Percentiles rank a stretch among this genome's conserved stretches.
Evolutionary conservation across 2,113 vertebrate species (phyloP).

Genomic region (Hippocampus abdominalis): DNA sequence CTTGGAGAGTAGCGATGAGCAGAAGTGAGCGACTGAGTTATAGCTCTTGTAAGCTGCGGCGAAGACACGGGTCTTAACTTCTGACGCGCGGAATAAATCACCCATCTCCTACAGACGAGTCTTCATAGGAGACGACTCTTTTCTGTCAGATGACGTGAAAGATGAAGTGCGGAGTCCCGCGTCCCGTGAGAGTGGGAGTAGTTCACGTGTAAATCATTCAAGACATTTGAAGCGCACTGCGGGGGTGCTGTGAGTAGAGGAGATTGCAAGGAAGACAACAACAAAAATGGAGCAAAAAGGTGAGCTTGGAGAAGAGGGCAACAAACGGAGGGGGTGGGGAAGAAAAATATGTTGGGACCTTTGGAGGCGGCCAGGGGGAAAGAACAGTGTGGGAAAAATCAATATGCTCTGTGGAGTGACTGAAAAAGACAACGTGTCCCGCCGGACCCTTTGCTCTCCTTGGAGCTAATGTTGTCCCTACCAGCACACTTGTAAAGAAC

Average conservation of each 20-base stretch:
- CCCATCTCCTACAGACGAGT: slow-evolving; percentile 32
- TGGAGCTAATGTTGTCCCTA: slow-evolving; percentile 40
- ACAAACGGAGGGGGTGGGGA: slow-evolving; percentile 18
- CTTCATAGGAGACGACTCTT: slow-evolving; percentile 27
- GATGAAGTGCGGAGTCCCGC: slow-evolving; percentile 23
- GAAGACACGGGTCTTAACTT: slow-evolving; percentile 41
- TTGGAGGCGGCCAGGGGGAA: slow-evolving; percentile 26
- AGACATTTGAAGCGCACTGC: slow-evolving; percentile 1
- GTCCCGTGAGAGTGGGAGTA: slow-evolving; percentile 9
- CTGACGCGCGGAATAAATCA: slow-evolving; percentile 38
- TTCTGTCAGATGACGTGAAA: slow-evolving; percentile 22
- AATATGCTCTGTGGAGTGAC: slow-evolving; percentile 69
- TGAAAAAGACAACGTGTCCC: slow-evolving; percentile 73
- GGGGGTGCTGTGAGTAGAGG: background rate
- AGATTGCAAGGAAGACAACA: slow-evolving; percentile 12
- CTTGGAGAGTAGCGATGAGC: background rate
- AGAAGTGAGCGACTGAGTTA: slow-evolving; percentile 40
- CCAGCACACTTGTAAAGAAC: slow-evolving; percentile 19
- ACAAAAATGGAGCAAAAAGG: slow-evolving; percentile 11
- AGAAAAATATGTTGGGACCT: slow-evolving; percentile 50
- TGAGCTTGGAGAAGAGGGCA: slow-evolving; percentile 21
- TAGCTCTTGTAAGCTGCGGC: slow-evolving; percentile 22
- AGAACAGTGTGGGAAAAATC: slow-evolving; percentile 77
- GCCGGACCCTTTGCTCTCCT: slow-evolving; percentile 60
- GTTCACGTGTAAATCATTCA: slow-evolving; percentile 11